Conservation (phyloP, 2,888 invertebrate genomes). For the Polydrusus cervinus region DNA sequence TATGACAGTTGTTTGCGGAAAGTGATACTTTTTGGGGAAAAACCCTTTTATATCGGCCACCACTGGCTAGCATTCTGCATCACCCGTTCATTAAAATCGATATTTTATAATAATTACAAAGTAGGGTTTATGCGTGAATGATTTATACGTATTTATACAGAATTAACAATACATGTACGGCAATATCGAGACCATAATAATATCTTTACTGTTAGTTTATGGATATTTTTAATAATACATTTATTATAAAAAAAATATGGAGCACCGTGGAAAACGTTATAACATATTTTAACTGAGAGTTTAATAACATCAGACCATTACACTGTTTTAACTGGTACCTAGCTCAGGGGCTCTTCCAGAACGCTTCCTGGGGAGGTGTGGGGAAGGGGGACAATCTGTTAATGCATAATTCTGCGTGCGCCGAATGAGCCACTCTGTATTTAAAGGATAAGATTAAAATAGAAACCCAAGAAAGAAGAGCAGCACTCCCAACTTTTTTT, state of each 20-base stretch:
- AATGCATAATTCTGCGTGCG: too few relatives aligned
- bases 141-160: constrained; percentile 14
- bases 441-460: constrained; percentile 40
- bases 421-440: background rate
- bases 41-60: background rate
- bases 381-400: too few relatives aligned
- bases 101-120: constrained; percentile 8
- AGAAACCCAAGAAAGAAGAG: constrained; percentile 27
- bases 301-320: too few relatives aligned
- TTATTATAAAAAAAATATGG: too few relatives aligned
- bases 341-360: too few relatives aligned
- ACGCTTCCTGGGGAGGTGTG: too few relatives aligned
- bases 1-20: too few relatives aligned
- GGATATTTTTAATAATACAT: background rate
- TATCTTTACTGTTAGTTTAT: background rate
- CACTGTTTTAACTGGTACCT: too few relatives aligned
- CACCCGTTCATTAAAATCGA: constrained; percentile 8
- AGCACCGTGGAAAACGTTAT: background rate
- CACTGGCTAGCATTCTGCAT: constrained; percentile 8
- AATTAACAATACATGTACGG: background rate
- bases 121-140: constrained; percentile 20
- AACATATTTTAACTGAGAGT: too few relatives aligned
- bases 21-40: too few relatives aligned
- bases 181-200: background rate
- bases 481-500: constrained; percentile 21